Percentiles rank a stretch among this genome's conserved stretches.
phyloP scores from a whole-genome alignment of 2,888 invertebrate species.

The Hemicrepidius hirtus region DNA sequence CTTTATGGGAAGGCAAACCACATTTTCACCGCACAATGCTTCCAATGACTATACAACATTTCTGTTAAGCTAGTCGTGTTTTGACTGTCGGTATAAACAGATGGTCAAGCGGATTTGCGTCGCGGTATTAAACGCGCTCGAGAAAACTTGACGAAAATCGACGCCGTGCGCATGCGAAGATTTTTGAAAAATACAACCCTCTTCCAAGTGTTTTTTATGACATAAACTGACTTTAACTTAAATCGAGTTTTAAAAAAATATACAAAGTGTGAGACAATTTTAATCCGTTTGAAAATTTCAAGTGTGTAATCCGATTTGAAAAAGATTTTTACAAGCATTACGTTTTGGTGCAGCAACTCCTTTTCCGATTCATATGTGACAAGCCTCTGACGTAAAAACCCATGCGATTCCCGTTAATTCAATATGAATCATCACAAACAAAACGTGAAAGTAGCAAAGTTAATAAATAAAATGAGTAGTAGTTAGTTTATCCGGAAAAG shows the following conservation, averaged over 20 bases:
- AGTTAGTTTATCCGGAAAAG: constrained; percentile 44
- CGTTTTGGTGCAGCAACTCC: not conserved
- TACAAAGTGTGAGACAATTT: not conserved
- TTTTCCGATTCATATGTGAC: constrained; percentile 37
- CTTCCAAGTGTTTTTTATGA: not conserved
- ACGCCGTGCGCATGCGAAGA: constrained; percentile 39
- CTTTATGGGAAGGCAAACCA: constrained; percentile 65
- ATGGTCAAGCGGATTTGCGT: constrained; percentile 42
- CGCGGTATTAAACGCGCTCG: constrained; percentile 40
- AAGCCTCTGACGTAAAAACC: constrained; percentile 56
- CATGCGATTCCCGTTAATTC: constrained; percentile 56
- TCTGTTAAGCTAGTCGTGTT: constrained; percentile 59
- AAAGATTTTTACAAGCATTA: not conserved
- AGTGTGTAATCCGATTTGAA: not conserved
- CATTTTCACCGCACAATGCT: constrained; percentile 61
- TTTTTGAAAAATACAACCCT: constrained; percentile 25
- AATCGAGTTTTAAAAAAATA: not conserved
- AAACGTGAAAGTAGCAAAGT: constrained; percentile 61
- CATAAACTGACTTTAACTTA: not conserved
- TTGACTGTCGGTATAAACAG: constrained; percentile 57
- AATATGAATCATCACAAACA: constrained; percentile 62
- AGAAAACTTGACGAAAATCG: not conserved
- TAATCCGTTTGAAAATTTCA: not conserved
- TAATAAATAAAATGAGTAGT: constrained; percentile 48
- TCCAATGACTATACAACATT: constrained; percentile 57